phyloP scores from a whole-genome alignment of 2,888 invertebrate genomes.

The Chouioia cunea region DNA sequence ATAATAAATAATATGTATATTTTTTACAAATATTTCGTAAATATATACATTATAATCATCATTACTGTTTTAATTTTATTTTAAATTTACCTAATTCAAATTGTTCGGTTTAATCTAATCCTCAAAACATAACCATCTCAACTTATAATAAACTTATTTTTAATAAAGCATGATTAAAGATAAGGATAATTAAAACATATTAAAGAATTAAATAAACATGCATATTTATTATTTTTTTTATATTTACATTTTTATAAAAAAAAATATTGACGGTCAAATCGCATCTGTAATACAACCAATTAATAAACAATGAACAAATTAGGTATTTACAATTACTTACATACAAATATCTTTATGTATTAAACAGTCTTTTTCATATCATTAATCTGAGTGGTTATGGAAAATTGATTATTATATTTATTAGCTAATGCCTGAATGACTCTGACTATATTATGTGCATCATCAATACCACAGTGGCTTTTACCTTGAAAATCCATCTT shows the following conservation, averaged over 20 bases:
- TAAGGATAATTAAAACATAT: too few relatives aligned
- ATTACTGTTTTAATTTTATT: conserved; percentile 33
- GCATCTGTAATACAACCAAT: background rate
- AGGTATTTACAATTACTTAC: too few relatives aligned
- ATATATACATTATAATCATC: conserved; percentile 39
- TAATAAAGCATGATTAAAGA: too few relatives aligned
- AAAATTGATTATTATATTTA: conserved; percentile 52
- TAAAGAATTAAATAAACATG: too few relatives aligned
- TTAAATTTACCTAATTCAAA: too few relatives aligned
- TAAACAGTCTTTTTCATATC: background rate
- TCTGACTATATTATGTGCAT: conserved; percentile 59
- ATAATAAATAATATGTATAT: background rate
- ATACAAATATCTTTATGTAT: too few relatives aligned
- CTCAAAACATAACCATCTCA: background rate
- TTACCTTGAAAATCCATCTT: conserved; percentile 64
- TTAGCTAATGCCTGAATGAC: conserved; percentile 53
- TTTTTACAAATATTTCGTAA: conserved; percentile 22
- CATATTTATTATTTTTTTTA: too few relatives aligned
- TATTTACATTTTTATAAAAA: too few relatives aligned
- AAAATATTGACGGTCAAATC: too few relatives aligned
- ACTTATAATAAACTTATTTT: background rate
- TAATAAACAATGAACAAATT: conserved; percentile 31
- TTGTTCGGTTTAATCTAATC: conserved; percentile 21
- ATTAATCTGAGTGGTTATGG: conserved; percentile 52
- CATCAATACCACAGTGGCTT: conserved; percentile 69